phyloP scores from a whole-genome alignment of 2,888 invertebrate species.

The Tortricodes alternella region DNA sequence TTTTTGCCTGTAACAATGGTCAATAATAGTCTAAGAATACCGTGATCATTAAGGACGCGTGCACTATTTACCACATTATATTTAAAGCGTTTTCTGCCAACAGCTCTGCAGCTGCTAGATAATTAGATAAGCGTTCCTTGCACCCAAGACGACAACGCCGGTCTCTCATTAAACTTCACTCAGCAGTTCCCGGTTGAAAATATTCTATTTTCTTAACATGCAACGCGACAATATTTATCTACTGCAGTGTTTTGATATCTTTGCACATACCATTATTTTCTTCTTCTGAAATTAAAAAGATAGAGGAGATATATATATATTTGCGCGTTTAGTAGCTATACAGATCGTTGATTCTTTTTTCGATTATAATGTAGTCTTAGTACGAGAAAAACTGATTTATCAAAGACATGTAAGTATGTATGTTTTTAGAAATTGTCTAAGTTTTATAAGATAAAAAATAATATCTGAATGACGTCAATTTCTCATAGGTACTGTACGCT shows the following conservation, averaged over 20 bases:
- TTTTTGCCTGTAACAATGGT: not conserved
- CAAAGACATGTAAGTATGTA: too few species aligned
- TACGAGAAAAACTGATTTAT: too few species aligned
- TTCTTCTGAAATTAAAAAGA: too few species aligned
- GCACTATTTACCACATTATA: conserved; percentile 11
- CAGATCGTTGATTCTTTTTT: too few species aligned
- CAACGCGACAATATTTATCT: too few species aligned
- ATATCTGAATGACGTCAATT: not conserved
- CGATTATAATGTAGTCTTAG: too few species aligned
- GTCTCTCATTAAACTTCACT: conserved; percentile 11
- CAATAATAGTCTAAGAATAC: not conserved
- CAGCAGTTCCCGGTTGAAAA: not conserved
- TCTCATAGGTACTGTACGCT: not conserved
- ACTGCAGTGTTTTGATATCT: not conserved
- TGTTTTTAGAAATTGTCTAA: too few species aligned
- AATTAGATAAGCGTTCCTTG: conserved; percentile 22
- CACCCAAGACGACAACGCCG: conserved; percentile 6
- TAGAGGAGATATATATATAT: too few species aligned
- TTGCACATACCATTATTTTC: too few species aligned
- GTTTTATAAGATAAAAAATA: too few species aligned
- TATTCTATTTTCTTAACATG: too few species aligned
- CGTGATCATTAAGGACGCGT: not conserved
- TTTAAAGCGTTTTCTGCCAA: conserved; percentile 10
- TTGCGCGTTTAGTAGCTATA: too few species aligned
- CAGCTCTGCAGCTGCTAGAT: conserved; percentile 10